A percentile compares a stretch with the other conserved stretches of the same genome.
Conservation (phyloP, 2,888 invertebrate genomes). For the Colostygia pectinataria region DNA sequence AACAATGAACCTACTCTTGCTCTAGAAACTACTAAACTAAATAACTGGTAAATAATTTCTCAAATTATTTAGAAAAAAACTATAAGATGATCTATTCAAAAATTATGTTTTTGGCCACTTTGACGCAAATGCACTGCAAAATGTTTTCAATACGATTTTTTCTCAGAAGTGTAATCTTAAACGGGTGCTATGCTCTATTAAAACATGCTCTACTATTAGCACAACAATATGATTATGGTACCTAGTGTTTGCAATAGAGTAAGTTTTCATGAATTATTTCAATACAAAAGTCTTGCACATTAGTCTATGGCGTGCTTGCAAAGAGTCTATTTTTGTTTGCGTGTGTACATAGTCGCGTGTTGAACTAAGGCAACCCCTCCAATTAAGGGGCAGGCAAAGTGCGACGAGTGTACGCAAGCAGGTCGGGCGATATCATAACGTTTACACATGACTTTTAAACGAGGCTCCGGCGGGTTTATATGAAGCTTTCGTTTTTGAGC, state of each 20-base stretch:
- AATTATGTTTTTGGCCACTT: too few relatives aligned
- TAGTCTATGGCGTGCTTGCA: constrained; percentile 45
- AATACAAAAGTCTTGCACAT: constrained; percentile 50
- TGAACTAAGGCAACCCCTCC: constrained; percentile 64
- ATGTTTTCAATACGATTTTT: constrained; percentile 1
- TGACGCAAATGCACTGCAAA: constrained; percentile 4
- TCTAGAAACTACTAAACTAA: too few relatives aligned
- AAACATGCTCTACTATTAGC: constrained; percentile 22
- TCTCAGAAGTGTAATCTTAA: constrained; percentile 11
- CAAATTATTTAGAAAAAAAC: too few relatives aligned
- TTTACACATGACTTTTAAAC: constrained; percentile 71
- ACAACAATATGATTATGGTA: constrained; percentile 36
- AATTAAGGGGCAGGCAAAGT: constrained; percentile 75
- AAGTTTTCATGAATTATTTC: constrained; percentile 66
- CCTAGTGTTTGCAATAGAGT: constrained; percentile 41
- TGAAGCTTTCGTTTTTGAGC: constrained; percentile 53
- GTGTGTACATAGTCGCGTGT: constrained; percentile 61
- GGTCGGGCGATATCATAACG: constrained; percentile 71
- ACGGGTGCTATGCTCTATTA: constrained; percentile 17
- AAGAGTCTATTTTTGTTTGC: constrained; percentile 64
- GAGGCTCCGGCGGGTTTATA: constrained; percentile 57
- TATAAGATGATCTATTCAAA: too few relatives aligned
- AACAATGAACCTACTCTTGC: too few relatives aligned
- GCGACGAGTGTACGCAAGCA: constrained; percentile 73
- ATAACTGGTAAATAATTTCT: too few relatives aligned